Evolutionary conservation across 2,888 invertebrate species (phyloP).

Genomic region (Calephelis perditalis): DNA sequence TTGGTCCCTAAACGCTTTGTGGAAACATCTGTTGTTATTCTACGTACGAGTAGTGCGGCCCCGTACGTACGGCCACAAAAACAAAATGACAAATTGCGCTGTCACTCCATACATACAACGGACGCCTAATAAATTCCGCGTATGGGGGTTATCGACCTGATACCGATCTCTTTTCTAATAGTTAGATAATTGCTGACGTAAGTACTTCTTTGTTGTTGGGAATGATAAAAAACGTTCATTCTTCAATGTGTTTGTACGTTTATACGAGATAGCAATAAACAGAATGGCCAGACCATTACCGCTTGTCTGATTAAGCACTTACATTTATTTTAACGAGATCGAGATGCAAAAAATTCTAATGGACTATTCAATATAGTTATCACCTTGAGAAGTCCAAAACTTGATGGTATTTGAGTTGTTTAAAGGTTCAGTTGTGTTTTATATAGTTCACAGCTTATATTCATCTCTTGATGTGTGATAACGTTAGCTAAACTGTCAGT

Average conservation of each 20-base stretch:
- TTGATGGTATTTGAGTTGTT: neutral
- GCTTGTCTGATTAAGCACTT: conserved; percentile 9
- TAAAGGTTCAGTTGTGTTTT: neutral
- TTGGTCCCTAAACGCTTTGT: too few relatives aligned
- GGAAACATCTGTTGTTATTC: too few relatives aligned
- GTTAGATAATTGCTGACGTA: conserved; percentile 31
- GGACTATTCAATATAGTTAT: conserved; percentile 8
- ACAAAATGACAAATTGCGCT: conserved; percentile 42
- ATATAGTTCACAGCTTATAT: neutral
- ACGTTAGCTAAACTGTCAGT: too few relatives aligned
- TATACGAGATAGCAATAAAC: conserved; percentile 11
- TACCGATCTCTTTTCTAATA: conserved; percentile 32
- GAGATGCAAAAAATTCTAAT: conserved; percentile 4
- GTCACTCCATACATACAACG: conserved; percentile 37
- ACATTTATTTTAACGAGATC: conserved; percentile 13
- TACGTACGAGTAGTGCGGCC: neutral
- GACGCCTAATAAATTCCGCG: conserved; percentile 26
- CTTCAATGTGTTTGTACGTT: conserved; percentile 9
- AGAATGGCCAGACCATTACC: conserved; percentile 10
- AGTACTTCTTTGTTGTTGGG: conserved; percentile 26
- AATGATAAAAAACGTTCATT: conserved; percentile 21
- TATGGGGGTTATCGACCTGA: conserved; percentile 28
- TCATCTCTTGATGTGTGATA: too few relatives aligned
- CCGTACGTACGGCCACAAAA: conserved; percentile 29
- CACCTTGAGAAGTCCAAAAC: conserved; percentile 9